Evolutionary conservation across 2,888 invertebrate genomes (phyloP), one percentile per base, ranked within the genome.

Genomic region (Leptopilina drosophilae): DNA sequence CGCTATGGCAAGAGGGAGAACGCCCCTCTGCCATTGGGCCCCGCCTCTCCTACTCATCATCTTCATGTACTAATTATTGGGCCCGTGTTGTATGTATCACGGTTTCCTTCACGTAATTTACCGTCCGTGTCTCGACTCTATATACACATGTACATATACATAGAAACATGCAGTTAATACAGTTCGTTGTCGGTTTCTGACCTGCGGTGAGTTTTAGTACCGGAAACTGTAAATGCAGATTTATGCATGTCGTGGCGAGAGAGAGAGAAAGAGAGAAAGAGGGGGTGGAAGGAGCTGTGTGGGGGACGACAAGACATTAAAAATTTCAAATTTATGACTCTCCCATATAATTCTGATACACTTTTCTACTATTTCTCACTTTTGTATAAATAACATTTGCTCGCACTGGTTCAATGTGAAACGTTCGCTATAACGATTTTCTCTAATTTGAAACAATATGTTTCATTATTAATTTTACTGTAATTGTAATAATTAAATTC

Each of bases 171-270:
- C 56, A 73, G 69, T 53, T 73, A 73, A 73, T 73, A 73, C 56
- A 73, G 69, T 73, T 73, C 33, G 20, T 33, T 56, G 56, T 53
- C 56, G 26, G 53, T 49, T 56, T 20, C 69, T 73, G 69, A 73
- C 69, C 69, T 73, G 69, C 69, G 69, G 69, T 73, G 69, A 73
- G 69, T 73, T 73, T 73, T 73, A 73, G 69, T 73, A 56, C 69
- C 69, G 69, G 69, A 73, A 73, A 73, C 69, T 73, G 53, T 73
- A 73, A 73, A 73, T 56, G 69, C 53, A 14, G 69, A 73, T 73
- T 73, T 73, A 73, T 53, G 69, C 69, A 53, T 73, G 69, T 73
- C 33, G 53, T 56, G 53, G 33, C 20, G 1, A 20, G 20, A 20
- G 20, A 20, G 20, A 20, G 20, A 20, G 20, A 20, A 1, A 20